Percentiles rank a stretch among this genome's conserved stretches.
These are phyloP conservation scores for Cristatella mucedo DNA, from an alignment of 2,888 invertebrate genomes.

Conservation along the genomic window DNA sequence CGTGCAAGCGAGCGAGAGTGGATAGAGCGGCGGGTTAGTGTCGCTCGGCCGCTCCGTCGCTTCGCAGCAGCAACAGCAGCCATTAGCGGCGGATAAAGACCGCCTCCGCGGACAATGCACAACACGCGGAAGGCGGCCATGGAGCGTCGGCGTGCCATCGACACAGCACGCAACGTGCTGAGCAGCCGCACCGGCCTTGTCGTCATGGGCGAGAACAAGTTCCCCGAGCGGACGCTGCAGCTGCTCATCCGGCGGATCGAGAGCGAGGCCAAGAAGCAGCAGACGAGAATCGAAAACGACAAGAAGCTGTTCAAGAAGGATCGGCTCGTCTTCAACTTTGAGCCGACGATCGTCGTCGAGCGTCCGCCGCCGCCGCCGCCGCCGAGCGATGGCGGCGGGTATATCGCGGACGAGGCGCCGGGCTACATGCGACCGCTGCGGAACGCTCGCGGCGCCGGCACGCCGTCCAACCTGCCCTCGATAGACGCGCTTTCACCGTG, in stretches of 20 bases:
- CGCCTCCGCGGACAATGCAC: too few species aligned
- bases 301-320: conserved; percentile 19
- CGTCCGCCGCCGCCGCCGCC: conserved; percentile 20
- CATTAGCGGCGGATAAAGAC: too few species aligned
- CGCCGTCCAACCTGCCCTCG: too few species aligned
- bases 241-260: background rate
- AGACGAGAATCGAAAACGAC: conserved; percentile 15
- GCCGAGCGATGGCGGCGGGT: conserved; percentile 10
- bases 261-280: background rate
- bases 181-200: too few species aligned
- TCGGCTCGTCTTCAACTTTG: conserved; percentile 19
- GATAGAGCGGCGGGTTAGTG: too few species aligned
- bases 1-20: too few species aligned
- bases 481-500: too few species aligned
- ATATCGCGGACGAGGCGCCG: conserved; percentile 12
- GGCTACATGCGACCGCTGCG: conserved; percentile 26
- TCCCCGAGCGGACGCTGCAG: background rate
- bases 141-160: conserved; percentile 4
- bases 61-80: too few species aligned
- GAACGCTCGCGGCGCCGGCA: too few species aligned
- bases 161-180: conserved; percentile 3
- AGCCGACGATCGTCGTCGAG: conserved; percentile 25
- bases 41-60: too few species aligned
- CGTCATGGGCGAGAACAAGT: conserved; percentile 6
- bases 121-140: too few species aligned